A percentile compares a stretch with the other conserved stretches of the same genome.
Conservation (phyloP, 2,888 invertebrate genomes). For the Aphodius granarius region DNA sequence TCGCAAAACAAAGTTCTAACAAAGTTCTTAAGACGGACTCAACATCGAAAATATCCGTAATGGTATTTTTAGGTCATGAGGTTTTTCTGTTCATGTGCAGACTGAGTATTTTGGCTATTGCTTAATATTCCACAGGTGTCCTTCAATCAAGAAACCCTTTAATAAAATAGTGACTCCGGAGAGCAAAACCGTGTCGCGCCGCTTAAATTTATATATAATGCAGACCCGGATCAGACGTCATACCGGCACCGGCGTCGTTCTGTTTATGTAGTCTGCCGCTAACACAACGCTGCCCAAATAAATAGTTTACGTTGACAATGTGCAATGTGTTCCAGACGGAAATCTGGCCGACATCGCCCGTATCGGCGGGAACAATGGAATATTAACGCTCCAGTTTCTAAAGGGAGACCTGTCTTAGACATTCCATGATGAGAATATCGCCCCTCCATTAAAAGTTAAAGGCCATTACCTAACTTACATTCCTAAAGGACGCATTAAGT, state of each 20-base stretch:
- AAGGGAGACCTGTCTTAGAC: neutral
- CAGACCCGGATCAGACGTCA: slow-evolving; percentile 14
- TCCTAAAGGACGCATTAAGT: too few relatives aligned
- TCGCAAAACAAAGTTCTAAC: too few relatives aligned
- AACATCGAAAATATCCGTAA: too few relatives aligned
- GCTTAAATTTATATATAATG: slow-evolving; percentile 26
- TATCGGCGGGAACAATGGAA: neutral
- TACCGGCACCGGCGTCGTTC: neutral
- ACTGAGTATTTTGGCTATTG: slow-evolving; percentile 30
- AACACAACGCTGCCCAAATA: slow-evolving; percentile 8
- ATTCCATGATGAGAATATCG: neutral
- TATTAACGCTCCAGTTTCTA: neutral
- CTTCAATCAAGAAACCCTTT: slow-evolving; percentile 40
- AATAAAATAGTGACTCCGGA: slow-evolving; percentile 36
- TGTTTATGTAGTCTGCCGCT: slow-evolving; percentile 8
- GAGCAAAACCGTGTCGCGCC: slow-evolving; percentile 35
- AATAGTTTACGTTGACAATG: neutral
- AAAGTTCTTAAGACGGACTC: too few relatives aligned
- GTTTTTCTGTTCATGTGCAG: too few relatives aligned
- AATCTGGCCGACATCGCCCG: neutral
- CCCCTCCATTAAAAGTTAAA: neutral
- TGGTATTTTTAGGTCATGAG: neutral
- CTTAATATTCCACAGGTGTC: slow-evolving; percentile 42
- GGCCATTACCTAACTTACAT: too few relatives aligned
- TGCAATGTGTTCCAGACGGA: neutral